Evolutionary conservation across 2,113 vertebrate species (phyloP).

Genomic region (Alouatta palliata): DNA sequence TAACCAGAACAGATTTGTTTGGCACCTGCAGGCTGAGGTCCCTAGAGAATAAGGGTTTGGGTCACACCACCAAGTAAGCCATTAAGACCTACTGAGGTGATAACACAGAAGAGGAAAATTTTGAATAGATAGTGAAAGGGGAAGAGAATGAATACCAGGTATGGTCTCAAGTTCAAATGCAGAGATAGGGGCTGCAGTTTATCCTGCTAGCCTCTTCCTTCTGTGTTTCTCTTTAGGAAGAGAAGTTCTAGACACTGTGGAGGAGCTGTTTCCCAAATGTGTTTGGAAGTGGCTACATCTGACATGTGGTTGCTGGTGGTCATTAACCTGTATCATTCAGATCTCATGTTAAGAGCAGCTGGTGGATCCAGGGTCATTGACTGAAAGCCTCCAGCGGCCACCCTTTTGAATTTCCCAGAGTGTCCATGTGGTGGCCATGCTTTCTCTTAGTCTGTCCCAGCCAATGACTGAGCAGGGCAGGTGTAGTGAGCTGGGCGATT

Average conservation of each 20-base stretch:
- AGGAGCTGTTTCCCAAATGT: neutral
- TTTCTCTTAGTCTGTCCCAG: neutral
- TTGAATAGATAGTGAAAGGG: neutral
- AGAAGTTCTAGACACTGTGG: neutral
- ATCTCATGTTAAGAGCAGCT: neutral
- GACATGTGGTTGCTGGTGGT: neutral
- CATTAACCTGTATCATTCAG: neutral
- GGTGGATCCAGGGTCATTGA: neutral
- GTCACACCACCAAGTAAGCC: neutral
- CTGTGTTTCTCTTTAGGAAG: neutral
- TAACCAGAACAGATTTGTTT: neutral
- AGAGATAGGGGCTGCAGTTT: neutral
- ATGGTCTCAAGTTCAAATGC: neutral
- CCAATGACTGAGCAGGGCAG: neutral
- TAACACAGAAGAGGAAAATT: neutral
- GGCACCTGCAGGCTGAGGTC: neutral
- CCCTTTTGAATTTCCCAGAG: neutral
- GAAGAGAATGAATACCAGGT: neutral
- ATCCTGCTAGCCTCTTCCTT: neutral
- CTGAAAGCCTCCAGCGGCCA: neutral
- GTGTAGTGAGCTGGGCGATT: neutral
- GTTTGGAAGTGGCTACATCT: fast-evolving
- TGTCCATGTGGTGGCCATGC: neutral
- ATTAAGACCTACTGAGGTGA: neutral
- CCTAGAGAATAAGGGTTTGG: neutral